Conservation (phyloP, 1,140 invertebrate genomes). For the Vanessa atalanta region DNA sequence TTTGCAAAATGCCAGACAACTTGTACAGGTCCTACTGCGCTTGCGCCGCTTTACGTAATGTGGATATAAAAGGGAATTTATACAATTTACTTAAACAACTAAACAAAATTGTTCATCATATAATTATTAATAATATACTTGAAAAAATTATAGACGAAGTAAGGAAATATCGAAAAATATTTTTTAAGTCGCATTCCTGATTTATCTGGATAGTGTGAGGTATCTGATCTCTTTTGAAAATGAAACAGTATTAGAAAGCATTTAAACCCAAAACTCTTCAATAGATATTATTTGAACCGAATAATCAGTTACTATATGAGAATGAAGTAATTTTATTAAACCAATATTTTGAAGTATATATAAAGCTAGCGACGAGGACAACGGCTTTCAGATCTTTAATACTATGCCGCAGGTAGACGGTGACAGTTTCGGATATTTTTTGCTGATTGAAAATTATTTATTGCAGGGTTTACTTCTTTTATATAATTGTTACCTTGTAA, state of each 20-base stretch:
- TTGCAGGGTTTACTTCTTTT: conserved; percentile 20
- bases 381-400: conserved; percentile 37
- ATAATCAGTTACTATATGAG: not conserved
- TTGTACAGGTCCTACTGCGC: conserved; percentile 41
- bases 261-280: not conserved
- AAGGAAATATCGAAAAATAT: not conserved
- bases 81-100: not conserved
- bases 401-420: conserved; percentile 16
- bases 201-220: not conserved
- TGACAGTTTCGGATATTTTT: conserved; percentile 33
- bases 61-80: conserved; percentile 25
- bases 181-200: not conserved
- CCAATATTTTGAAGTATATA: conserved; percentile 3
- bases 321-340: too few species aligned
- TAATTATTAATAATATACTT: not conserved
- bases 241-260: not conserved
- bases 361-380: conserved; percentile 38
- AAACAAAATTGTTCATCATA: not conserved
- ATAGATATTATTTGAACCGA: not conserved
- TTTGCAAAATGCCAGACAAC: conserved; percentile 69
- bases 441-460: conserved; percentile 34
- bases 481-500: not conserved
- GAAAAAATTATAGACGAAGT: not conserved
- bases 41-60: conserved; percentile 55
- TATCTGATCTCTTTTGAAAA: not conserved